Percentiles rank a stretch among this genome's conserved stretches.
Conservation (phyloP, 2,113 vertebrate genomes). For the Atractosteus spatula region DNA sequence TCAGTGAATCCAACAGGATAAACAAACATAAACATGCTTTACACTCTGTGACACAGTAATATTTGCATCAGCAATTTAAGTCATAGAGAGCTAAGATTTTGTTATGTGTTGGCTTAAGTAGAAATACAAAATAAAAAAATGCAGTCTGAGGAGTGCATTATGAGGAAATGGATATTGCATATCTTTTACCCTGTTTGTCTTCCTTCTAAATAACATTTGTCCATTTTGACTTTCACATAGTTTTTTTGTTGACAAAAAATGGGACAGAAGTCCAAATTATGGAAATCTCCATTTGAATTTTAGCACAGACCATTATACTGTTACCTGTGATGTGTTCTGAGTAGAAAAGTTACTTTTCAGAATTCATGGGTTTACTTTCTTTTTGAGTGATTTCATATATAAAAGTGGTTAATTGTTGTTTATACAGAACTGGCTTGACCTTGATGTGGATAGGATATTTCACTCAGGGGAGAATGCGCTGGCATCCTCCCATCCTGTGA, state of each 20-base stretch:
- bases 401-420: constrained; percentile 53
- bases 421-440: constrained; percentile 52
- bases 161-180: too few species aligned
- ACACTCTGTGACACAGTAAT: background rate
- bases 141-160: too few species aligned
- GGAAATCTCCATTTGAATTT: too few species aligned
- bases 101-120: too few species aligned
- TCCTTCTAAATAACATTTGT: too few species aligned
- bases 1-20: background rate
- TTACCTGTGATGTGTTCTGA: background rate
- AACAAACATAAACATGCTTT: background rate
- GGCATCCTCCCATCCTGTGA: constrained; percentile 67
- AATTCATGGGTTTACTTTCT: constrained; percentile 1
- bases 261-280: too few species aligned
- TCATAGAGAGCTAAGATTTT: background rate
- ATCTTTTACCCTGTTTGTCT: too few species aligned
- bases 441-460: constrained; percentile 49
- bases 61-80: background rate
- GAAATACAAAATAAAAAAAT: too few species aligned
- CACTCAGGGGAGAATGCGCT: constrained; percentile 44
- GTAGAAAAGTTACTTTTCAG: too few species aligned
- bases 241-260: too few species aligned
- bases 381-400: constrained; percentile 9
- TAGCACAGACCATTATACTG: too few species aligned
- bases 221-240: too few species aligned